These are phyloP conservation scores for Notocelia uddmanniana DNA, from an alignment of 2,888 invertebrate species.

Conservation along the genomic window DNA sequence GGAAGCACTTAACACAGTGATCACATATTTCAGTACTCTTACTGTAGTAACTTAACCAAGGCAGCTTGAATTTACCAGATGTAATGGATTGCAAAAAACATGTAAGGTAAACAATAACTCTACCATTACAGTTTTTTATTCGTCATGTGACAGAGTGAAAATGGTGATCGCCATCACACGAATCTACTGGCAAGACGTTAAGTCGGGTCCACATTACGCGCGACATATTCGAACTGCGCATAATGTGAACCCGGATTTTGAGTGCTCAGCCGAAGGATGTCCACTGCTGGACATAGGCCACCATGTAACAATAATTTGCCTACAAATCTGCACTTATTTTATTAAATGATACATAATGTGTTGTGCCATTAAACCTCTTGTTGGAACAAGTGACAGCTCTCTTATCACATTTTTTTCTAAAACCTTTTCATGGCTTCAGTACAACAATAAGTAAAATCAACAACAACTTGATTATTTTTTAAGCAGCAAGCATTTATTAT, in stretches of 20 bases:
- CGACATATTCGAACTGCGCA: no score
- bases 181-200: no score
- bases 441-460: neutral
- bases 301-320: no score
- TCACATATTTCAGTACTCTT: neutral
- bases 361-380: neutral
- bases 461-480: neutral
- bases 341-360: neutral
- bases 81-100: neutral
- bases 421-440: neutral
- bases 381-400: neutral
- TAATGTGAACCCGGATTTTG: no score
- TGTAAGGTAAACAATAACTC: no score
- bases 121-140: no score
- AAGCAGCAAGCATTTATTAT: neutral
- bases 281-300: no score
- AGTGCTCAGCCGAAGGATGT: no score
- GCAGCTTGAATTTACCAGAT: neutral
- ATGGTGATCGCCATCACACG: no score
- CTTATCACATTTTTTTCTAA: neutral
- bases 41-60: neutral
- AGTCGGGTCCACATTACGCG: no score
- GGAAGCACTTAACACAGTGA: neutral
- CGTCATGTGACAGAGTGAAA: no score
- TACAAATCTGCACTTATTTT: no score